phyloP scores from a whole-genome alignment of 2,113 vertebrate genomes.

The Meles meles region DNA sequence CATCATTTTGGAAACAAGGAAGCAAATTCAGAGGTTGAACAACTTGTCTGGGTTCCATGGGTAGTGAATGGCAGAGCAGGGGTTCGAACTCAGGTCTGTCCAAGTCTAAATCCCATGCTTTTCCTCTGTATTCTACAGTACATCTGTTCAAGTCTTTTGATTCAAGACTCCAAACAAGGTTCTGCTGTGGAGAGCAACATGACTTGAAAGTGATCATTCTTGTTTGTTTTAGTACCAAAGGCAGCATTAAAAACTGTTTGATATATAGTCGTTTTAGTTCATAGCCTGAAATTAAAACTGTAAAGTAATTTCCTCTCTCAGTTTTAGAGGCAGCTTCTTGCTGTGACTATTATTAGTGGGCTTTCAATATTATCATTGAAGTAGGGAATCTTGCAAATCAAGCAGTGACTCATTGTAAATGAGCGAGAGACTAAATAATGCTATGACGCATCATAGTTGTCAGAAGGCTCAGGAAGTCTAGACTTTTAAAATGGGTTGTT shows the following conservation, averaged over 20 bases:
- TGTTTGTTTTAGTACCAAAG: constrained; percentile 25
- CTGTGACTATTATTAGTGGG: constrained; percentile 74
- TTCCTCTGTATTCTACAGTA: neutral
- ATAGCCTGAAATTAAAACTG: constrained; percentile 68
- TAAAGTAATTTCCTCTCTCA: constrained; percentile 70
- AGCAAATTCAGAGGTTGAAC: neutral
- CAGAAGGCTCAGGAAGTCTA: constrained; percentile 58
- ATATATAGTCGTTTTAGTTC: constrained; percentile 56
- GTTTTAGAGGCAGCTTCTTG: constrained; percentile 61
- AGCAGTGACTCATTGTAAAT: constrained; percentile 64
- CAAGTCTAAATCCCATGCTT: neutral
- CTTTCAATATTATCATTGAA: constrained; percentile 58
- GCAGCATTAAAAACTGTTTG: constrained; percentile 50
- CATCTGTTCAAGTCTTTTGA: neutral
- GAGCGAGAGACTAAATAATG: constrained; percentile 41
- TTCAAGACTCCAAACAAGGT: neutral
- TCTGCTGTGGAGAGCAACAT: neutral
- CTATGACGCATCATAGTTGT: constrained; percentile 51
- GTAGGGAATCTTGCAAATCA: constrained; percentile 60
- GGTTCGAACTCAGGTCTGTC: neutral
- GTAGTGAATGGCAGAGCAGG: neutral
- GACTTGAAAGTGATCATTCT: constrained; percentile 32
- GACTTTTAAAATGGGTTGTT: constrained; percentile 55
- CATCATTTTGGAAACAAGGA: neutral
- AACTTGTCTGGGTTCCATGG: neutral